Evolutionary conservation across 2,113 vertebrate genomes (phyloP).

Genomic region (Cyanoliseus patagonus): DNA sequence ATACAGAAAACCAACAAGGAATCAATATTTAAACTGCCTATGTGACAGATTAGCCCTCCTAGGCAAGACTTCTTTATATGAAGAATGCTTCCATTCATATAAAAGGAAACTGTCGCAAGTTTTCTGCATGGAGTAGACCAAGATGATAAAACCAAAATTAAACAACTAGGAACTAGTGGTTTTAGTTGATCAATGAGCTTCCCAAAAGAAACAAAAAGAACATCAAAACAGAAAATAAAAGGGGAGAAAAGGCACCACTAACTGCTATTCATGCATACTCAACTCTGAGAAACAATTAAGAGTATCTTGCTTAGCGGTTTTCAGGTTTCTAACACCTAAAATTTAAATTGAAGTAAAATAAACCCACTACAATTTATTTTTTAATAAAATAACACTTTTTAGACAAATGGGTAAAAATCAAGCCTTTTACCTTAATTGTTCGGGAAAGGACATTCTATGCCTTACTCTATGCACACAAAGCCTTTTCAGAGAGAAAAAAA

Average conservation of each 20-base stretch:
- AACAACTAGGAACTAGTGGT: not conserved
- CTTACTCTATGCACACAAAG: not conserved
- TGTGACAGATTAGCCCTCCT: not conserved
- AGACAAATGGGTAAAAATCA: not conserved
- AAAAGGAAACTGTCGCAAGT: not conserved
- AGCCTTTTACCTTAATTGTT: not conserved
- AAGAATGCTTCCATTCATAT: not conserved
- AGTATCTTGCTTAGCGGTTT: not conserved
- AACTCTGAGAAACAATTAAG: not conserved
- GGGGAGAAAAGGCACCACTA: not conserved
- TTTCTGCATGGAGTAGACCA: not conserved
- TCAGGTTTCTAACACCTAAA: not conserved
- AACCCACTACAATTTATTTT: not conserved
- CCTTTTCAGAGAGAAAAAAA: not conserved
- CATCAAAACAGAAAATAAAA: not conserved
- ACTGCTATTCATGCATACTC: not conserved
- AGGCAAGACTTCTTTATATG: not conserved
- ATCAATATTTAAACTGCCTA: not conserved
- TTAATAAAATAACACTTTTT: not conserved
- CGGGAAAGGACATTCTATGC: not conserved
- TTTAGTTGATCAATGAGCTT: not conserved
- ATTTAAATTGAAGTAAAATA: not conserved
- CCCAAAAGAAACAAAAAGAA: not conserved
- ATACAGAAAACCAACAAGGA: not conserved
- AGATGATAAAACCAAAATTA: not conserved